Conservation (phyloP, 2,888 invertebrate species). For the Panzeria rudis region DNA sequence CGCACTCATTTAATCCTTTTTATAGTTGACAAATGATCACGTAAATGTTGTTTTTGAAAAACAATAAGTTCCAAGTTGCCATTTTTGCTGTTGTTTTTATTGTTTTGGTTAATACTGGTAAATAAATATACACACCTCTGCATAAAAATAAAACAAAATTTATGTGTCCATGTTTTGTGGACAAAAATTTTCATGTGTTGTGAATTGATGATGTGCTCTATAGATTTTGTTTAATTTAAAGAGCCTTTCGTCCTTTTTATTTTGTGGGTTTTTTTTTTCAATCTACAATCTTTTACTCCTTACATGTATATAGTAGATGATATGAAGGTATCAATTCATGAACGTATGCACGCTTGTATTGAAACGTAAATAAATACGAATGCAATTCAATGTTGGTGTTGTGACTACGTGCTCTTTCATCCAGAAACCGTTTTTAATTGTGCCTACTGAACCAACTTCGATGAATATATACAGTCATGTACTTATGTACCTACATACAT, state of each 20-base stretch:
- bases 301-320: not conserved
- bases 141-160: slow-evolving; percentile 10
- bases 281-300: slow-evolving; percentile 16
- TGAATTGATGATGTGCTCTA: slow-evolving; percentile 54
- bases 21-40: slow-evolving; percentile 40
- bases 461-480: not conserved
- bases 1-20: slow-evolving; percentile 9
- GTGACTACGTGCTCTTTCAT: slow-evolving; percentile 72
- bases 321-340: slow-evolving; percentile 16
- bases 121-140: slow-evolving; percentile 28
- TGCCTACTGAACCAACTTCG: slow-evolving; percentile 67
- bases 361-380: slow-evolving; percentile 55
- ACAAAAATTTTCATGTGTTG: slow-evolving; percentile 50
- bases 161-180: slow-evolving; percentile 17
- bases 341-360: slow-evolving; percentile 13
- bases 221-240: slow-evolving; percentile 49
- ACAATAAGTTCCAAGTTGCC: slow-evolving; percentile 54
- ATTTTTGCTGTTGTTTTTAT: slow-evolving; percentile 14
- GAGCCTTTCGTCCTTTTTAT: slow-evolving; percentile 39
- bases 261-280: not conserved
- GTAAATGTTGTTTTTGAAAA: slow-evolving; percentile 44
- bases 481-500: not conserved
- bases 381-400: slow-evolving; percentile 66
- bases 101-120: slow-evolving; percentile 44
- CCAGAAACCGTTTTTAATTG: slow-evolving; percentile 71